phyloP scores from a whole-genome alignment of 1,140 invertebrate species.

The Camponotus vicinus region DNA sequence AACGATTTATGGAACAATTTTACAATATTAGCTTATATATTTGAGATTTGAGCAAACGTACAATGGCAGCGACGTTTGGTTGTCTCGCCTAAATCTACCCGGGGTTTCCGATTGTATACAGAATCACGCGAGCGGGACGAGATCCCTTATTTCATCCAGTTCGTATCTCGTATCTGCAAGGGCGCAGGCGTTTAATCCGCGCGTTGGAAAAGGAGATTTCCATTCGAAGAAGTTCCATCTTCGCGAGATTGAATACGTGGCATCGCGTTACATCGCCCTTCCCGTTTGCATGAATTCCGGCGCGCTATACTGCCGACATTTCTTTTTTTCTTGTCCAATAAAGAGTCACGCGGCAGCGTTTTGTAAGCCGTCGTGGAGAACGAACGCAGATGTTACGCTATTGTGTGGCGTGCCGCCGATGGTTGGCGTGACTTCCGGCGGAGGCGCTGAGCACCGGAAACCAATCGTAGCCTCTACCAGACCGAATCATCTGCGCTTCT shows the following conservation, averaged over 20 bases:
- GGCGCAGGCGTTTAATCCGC: conserved; percentile 10
- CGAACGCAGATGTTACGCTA: conserved; percentile 56
- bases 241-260: not conserved
- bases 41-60: conserved; percentile 19
- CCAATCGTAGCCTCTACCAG: conserved; percentile 77
- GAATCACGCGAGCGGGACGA: conserved; percentile 59
- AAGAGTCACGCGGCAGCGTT: not conserved
- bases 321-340: not conserved
- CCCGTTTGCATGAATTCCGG: not conserved
- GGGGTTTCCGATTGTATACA: conserved; percentile 29
- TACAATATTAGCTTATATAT: not conserved
- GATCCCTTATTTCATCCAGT: conserved; percentile 55
- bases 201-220: not conserved
- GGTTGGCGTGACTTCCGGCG: conserved; percentile 79
- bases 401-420: conserved; percentile 71
- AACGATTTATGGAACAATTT: not conserved
- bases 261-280: not conserved
- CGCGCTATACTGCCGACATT: not conserved
- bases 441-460: conserved; percentile 79
- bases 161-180: conserved; percentile 59
- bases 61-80: not conserved
- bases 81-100: conserved; percentile 47
- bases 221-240: not conserved
- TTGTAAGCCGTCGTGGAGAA: conserved; percentile 3
- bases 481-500: conserved; percentile 78